Percentiles rank a stretch among this genome's conserved stretches.
phyloP scores from a whole-genome alignment of 2,797 vertebrate genomes.

The Propithecus deckenii region DNA sequence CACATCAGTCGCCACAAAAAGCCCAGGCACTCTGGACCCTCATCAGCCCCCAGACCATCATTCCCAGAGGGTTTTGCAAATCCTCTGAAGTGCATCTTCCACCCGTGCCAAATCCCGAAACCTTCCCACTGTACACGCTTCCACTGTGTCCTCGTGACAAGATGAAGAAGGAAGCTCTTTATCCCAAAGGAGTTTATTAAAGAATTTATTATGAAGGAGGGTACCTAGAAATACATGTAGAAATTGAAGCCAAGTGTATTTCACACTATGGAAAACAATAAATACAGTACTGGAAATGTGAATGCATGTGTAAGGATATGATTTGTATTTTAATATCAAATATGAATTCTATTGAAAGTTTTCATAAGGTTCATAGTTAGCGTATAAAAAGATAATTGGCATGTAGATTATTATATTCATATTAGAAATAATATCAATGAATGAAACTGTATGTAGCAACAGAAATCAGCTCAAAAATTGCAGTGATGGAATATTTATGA shows the following conservation, averaged over 20 bases:
- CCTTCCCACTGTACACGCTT: background rate
- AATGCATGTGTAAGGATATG: background rate
- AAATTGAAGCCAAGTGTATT: background rate
- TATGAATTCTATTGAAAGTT: background rate
- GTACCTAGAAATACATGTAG: background rate
- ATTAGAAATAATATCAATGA: constrained; percentile 66
- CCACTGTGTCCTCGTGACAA: background rate
- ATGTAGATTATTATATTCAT: constrained; percentile 49
- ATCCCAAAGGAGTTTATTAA: background rate
- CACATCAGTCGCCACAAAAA: background rate
- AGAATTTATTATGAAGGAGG: background rate
- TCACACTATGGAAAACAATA: background rate
- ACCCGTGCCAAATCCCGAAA: background rate
- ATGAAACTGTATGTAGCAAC: constrained; percentile 55
- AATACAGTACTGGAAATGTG: background rate
- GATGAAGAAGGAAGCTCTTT: background rate
- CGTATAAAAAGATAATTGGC: constrained; percentile 22
- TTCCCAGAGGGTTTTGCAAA: background rate
- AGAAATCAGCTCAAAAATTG: constrained; percentile 50
- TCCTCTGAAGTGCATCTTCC: background rate
- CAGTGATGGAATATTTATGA: constrained; percentile 23
- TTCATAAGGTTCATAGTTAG: background rate
- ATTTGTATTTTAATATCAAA: background rate
- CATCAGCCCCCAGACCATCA: no score
- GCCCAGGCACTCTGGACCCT: background rate